Base-by-base conservation (phyloP, 2,113 vertebrate genomes). In the Hippoglossus stenolepis region DNA sequence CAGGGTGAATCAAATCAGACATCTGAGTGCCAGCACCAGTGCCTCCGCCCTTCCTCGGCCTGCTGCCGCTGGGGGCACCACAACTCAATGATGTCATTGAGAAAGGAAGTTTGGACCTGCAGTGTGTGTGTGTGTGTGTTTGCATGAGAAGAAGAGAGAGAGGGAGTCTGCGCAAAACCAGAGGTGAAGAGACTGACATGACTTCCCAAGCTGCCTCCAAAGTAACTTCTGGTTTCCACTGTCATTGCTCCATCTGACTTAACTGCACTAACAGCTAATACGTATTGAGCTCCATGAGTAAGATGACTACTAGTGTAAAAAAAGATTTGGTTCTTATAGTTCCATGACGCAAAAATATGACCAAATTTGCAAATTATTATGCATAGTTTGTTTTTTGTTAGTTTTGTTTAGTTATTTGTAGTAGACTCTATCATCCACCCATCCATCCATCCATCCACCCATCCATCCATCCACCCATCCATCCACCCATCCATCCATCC, bases 1-100 rank as follows among this genome's bases (percentile, higher is more conserved):
- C 92, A 89, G 80, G 80, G 82, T 77, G 87, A 87, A 92, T 93
- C 84, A 91, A 90, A 87, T 93, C 91, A 91, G 77, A 91, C 89
- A 88, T 82, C 73, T 24, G 24, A 87, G 84, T 64, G 11, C 59
- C 76, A 56, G 79, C 58, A 49, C 66, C 65, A 70, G 80, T 3
- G 53, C 60, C 66, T 82, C 83, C 47, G 26, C 84, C 67, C 75
- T 79, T 87, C 75, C 43, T 63, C 17, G 72, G 72, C 72, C 45
- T 10, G 54, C 79, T 77, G 78, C 85, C 70, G 68, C 86, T 86
- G 77, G 88, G 81, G 85, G 85, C 83, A 83, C 67, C 76, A 62
- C 75, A 80, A 75, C 80, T 58, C 75, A 56, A 70, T 87, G 85
- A 91, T 87, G 91, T 90, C 92, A 90, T 21, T 15, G 60, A 81